phyloP scores from a whole-genome alignment of 2,797 vertebrate species.

The Melopsittacus undulatus region DNA sequence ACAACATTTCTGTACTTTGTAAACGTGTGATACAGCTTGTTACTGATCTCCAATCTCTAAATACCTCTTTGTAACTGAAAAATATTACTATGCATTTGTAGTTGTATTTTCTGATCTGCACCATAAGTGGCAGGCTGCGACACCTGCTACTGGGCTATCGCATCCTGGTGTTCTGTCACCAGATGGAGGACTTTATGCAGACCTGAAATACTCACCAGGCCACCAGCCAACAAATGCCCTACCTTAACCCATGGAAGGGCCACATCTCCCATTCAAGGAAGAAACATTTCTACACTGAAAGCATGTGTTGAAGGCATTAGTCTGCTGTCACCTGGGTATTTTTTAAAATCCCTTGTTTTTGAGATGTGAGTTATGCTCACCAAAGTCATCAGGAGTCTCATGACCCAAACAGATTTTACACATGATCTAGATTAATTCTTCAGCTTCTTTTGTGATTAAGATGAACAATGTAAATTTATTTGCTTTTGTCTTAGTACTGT shows the following conservation, averaged over 20 bases:
- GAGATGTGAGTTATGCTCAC: not conserved
- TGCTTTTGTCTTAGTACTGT: not conserved
- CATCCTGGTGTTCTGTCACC: fast-evolving
- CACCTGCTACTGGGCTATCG: fast-evolving
- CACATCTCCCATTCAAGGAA: not conserved
- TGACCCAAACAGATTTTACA: not conserved
- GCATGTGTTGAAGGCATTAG: not conserved
- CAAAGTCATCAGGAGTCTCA: not conserved
- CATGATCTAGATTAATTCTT: not conserved
- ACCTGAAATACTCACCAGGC: not conserved
- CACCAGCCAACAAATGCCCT: not conserved
- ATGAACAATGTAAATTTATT: not conserved
- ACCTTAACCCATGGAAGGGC: fast-evolving
- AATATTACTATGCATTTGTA: not conserved
- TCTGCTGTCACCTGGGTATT: not conserved
- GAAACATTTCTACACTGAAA: not conserved
- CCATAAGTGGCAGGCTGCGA: not conserved
- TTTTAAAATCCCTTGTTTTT: not conserved
- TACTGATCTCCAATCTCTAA: not conserved
- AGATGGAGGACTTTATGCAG: fast-evolving
- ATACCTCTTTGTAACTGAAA: not conserved
- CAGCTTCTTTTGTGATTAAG: not conserved
- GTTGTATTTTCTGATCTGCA: not conserved
- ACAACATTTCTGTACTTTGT: not conserved
- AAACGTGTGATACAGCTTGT: not conserved